Base-by-base conservation (phyloP, 2,113 vertebrate species). In the Hippopotamus amphibius region DNA sequence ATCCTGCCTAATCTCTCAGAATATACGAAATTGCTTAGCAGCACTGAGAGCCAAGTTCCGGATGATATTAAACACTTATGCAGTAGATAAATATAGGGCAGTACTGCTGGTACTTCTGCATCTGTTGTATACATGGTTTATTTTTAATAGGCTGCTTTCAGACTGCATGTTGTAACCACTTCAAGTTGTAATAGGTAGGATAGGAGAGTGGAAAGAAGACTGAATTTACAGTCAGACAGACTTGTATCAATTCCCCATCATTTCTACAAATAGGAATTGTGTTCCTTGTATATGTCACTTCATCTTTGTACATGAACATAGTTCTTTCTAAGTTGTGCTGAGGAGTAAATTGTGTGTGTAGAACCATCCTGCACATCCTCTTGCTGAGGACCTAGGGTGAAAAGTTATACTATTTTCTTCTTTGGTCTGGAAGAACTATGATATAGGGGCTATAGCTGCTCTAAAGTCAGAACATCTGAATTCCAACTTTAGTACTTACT, bases 81-180 rank as follows among this genome's bases (percentile, higher is more conserved):
- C 15, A 22, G 33, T 41, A 82, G 82, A 77, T 37, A 63, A 83
- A 77, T 83, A 74, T 55, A 88, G 57, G 74, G 22, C 46, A 66
- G 26, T 55, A 21, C 22, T 69, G 37, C 26, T 30, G 37, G 48
- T 76, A 21, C 17, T 82, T 87, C 61, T 93, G 72, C 43, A 26
- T 87, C 30, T 69, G 37, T 81, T 77, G 7, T 81, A 43, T 81
- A 53, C 37, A 19, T 48, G 37, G 24, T 61, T 95, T 68, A 74
- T n/a, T 96, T 79, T 50, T 76, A 66, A 80, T 85, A 46, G 19
- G 22, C 43, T 81, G 26, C 57, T 85, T 90, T 96, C 46, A 93
- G 48, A 80, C 46, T 5, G 21, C 7, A 9, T 86, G 50, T 87
- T 57, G 43, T 48, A 76, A 81, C 21, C 24, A 65, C 53, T 76